Evolutionary conservation across 2,888 invertebrate genomes (phyloP), one percentile per base, ranked within the genome.

Genomic region (Eudemis profundana): DNA sequence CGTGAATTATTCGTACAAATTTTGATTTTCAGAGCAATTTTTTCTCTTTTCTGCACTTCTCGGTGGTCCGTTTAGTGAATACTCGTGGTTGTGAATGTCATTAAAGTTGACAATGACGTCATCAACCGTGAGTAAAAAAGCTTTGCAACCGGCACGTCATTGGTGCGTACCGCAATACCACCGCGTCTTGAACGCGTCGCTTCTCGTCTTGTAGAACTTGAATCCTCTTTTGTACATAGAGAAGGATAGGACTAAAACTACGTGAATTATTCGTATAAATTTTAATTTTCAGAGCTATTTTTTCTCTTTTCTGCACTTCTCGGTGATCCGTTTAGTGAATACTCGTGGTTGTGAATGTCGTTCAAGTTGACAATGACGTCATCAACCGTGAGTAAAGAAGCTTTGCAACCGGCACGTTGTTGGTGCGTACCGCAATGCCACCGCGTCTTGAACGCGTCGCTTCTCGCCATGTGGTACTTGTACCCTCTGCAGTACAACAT

Each of bases 21-120:
- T n/a, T n/a, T n/a, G n/a, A n/a, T n/a, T n/a, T n/a, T n/a, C n/a
- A n/a, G n/a, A n/a, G n/a, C n/a, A n/a, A n/a, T n/a, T n/a, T n/a
- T n/a, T n/a, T n/a, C n/a, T n/a, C n/a, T n/a, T n/a, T n/a, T n/a
- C n/a, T n/a, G n/a, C n/a, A n/a, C n/a, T n/a, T n/a, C n/a, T n/a
- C n/a, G n/a, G n/a, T n/a, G n/a, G n/a, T n/a, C n/a, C n/a, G n/a
- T n/a, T n/a, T n/a, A n/a, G n/a, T n/a, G n/a, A n/a, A n/a, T n/a
- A n/a, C n/a, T n/a, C 17, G 51, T 81, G 78, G 0, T 70, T 77
- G 57, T 79, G 79, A 2, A 63, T 56, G 19, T 76, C 75, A 27
- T 76, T 75, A 2, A 69, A 67, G 4, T 69, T 69, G 3, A 78
- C 57, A 15, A 79, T 67, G 2, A 60, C 56, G 36, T 76, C 65